Evolutionary conservation across 2,797 vertebrate genomes (phyloP), one percentile per base, ranked within the genome.

Genomic region (Protosalanx chinensis): DNA sequence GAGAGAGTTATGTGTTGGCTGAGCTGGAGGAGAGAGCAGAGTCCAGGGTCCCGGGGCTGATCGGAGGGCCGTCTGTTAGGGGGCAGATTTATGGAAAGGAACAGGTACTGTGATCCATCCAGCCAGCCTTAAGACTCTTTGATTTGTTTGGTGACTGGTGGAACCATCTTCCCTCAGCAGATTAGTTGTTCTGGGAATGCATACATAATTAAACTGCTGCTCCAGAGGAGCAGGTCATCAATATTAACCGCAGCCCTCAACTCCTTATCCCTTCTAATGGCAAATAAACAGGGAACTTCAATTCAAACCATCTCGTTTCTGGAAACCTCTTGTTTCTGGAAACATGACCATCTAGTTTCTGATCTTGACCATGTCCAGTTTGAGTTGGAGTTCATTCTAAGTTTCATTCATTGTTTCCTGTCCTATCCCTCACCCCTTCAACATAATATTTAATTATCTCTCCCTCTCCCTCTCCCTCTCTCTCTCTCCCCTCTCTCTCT

Each of bases 81-180:
- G 78, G 78, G 66, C 73, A 74, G 76, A 85, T 83, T 85, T 75
- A 87, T 77, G 72, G 67, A 79, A 80, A 81, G 80, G 74, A 68
- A 5, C 62, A 73, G 49, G 64, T 73, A 72, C n/a, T 67, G 41
- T 0, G 68, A 85, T 88, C 5, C 0, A 56, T 76, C 77, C 73
- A 16, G 74, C 53, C 53, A 27, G 74, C 71, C 56, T 51, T 6
- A 62, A 23, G 72, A 75, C 68, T 79, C 86, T 85, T 89, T 86
- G 80, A 78, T 79, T 53, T 64, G 70, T 83, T 68, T 6, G 2
- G 7, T 46, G 59, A 41, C 60, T 77, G 37, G 51, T 10, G 79
- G 70, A 27, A 74, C 80, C 76, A 79, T 77, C 73, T 82, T 63
- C 73, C 70, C 84, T 90, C 88, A 91, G 88, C 88, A 90, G 49